Conservation (phyloP, 2,113 vertebrate species). For the Aptenodytes forsteri region DNA sequence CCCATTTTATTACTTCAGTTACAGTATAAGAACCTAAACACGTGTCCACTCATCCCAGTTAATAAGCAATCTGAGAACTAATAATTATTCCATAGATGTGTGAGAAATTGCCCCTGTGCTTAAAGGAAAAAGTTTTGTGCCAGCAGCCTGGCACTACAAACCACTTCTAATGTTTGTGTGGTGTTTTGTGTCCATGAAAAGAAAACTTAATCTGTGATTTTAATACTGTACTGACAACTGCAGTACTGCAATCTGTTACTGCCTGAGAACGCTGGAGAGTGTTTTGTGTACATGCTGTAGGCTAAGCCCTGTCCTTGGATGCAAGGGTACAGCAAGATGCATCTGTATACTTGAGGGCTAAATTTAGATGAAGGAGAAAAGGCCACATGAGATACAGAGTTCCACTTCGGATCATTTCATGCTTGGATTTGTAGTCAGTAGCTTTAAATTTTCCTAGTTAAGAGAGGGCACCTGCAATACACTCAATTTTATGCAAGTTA, state of each 20-base stretch:
- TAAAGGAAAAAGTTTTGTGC: not conserved
- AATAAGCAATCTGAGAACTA: not conserved
- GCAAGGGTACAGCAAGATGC: slow-evolving; percentile 7
- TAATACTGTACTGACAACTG: not conserved
- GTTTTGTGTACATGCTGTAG: not conserved
- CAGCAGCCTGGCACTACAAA: not conserved
- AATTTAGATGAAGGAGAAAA: slow-evolving; percentile 42
- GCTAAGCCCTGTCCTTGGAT: slow-evolving; percentile 3
- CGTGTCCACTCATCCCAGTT: not conserved
- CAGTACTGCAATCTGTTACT: not conserved
- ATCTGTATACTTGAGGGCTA: not conserved
- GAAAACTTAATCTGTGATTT: not conserved
- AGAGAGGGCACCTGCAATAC: not conserved
- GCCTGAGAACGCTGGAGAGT: not conserved
- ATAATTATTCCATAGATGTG: not conserved
- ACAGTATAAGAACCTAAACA: not conserved
- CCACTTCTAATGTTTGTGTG: not conserved
- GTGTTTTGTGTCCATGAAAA: not conserved
- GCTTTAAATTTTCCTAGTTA: not conserved
- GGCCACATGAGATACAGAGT: not conserved
- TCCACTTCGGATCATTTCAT: slow-evolving; percentile 40
- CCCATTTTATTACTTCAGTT: not conserved
- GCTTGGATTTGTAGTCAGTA: slow-evolving; percentile 25
- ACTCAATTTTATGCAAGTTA: not conserved
- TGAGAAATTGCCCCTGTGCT: not conserved